Evolutionary conservation across 2,113 vertebrate species (phyloP).

Genomic region (Arenaria interpres): DNA sequence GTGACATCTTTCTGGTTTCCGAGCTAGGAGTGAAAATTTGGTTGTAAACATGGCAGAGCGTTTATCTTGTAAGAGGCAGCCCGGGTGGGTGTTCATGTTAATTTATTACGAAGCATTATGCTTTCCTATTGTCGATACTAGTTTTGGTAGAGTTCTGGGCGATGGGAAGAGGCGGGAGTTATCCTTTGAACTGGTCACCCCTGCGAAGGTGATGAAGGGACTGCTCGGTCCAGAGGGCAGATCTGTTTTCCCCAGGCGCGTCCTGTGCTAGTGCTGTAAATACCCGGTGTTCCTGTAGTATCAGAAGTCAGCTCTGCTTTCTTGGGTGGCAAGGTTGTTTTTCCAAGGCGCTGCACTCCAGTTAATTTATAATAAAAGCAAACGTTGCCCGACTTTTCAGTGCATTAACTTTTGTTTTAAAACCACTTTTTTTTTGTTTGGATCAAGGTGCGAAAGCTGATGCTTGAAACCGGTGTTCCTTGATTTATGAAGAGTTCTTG

Average conservation of each 20-base stretch:
- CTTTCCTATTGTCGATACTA: conserved; percentile 7
- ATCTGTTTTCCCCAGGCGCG: background rate
- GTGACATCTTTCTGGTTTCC: background rate
- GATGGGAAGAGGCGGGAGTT: background rate
- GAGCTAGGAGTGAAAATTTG: background rate
- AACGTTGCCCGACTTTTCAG: background rate
- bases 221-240: background rate
- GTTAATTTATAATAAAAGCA: conserved; percentile 60
- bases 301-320: conserved; percentile 39
- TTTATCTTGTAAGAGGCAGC: background rate
- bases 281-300: background rate
- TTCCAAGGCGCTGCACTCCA: background rate
- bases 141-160: background rate
- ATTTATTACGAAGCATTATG: conserved; percentile 57
- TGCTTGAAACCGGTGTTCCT: background rate
- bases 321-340: conserved; percentile 26
- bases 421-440: background rate
- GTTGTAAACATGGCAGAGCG: background rate
- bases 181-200: background rate
- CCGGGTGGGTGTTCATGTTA: background rate
- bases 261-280: conserved; percentile 15
- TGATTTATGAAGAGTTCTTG: background rate
- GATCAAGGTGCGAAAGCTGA: background rate
- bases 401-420: background rate
- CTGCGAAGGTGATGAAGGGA: background rate